Percentiles rank a stretch among this genome's conserved stretches.
Evolutionary conservation across 1,140 invertebrate species (phyloP).

Genomic region (Sitodiplosis mosellana): DNA sequence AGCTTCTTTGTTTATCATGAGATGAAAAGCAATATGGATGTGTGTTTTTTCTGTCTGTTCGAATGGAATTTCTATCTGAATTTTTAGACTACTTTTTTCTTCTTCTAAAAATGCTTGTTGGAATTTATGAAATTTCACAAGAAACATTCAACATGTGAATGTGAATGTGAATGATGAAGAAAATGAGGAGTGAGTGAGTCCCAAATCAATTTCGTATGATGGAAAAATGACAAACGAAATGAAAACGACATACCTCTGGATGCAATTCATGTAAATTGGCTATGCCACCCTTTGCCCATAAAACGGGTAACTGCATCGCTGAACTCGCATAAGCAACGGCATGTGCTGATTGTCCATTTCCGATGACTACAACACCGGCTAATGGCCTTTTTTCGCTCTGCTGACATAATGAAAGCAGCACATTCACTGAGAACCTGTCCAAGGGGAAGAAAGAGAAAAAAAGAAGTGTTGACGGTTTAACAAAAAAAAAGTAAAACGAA

Average conservation of each 20-base stretch:
- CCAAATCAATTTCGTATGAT: not conserved
- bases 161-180: not conserved
- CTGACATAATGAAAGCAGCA: constrained; percentile 20
- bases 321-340: constrained; percentile 22
- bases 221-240: not conserved
- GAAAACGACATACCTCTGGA: constrained; percentile 10
- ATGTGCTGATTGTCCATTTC: constrained; percentile 23
- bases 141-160: not conserved
- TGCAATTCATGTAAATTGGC: constrained; percentile 13
- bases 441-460: not conserved
- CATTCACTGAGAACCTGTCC: constrained; percentile 17
- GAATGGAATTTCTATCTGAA: too few species aligned
- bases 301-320: constrained; percentile 21
- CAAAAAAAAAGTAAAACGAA: not conserved
- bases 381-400: constrained; percentile 22
- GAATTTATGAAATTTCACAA: not conserved
- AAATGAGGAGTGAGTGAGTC: too few species aligned
- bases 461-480: not conserved
- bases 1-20: too few species aligned
- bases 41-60: too few species aligned
- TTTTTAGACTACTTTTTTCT: too few species aligned
- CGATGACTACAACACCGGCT: constrained; percentile 21
- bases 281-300: constrained; percentile 22
- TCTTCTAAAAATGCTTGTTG: too few species aligned
- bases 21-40: too few species aligned